Evolutionary conservation across 2,797 vertebrate species (phyloP), one percentile per base, ranked within the genome.

Genomic region (Macropus fuliginosus): DNA sequence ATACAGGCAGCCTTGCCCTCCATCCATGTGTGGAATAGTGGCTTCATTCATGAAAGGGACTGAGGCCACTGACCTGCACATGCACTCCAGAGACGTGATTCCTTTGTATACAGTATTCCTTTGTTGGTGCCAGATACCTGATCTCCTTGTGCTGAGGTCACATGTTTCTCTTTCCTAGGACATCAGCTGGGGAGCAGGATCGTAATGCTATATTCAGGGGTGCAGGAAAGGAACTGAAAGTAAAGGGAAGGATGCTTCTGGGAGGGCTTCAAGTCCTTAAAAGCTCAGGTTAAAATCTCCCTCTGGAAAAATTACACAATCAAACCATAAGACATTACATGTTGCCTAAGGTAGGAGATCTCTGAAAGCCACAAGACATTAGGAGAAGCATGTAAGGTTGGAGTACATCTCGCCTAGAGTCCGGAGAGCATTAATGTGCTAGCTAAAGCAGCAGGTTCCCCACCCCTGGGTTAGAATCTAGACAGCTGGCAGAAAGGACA

Each of bases 111-210:
- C 94, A 96, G 40, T 94, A 93, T 50, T 97, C 56, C 95, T 98
- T 98, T 96, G 91, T 97, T 95, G 94, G 96, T 28, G 74, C 66
- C 91, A 97, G 96, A 97, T 55, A 96, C 96, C 97, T 96, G 93
- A 97, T 94, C 96, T 92, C 52, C 92, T 92, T 96, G 96, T 95
- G 96, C 92, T 91, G 91, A 96, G 92, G 94, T 94, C 95, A 95
- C 91, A 91, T 97, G 46, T 95, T 92, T 97, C 31, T 40, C 97
- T 97, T 98, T 93, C 96, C 97, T 94, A 91, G 96, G 91, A 96
- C 3, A 2, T 92, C 93, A 54, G 93, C 97, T 96, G 96, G 87
- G 94, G 91, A 91, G 62, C 95, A 96, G 56, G 95, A 92, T 81
- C 94, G 50, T 55, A 29, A 81, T 74, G 56, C 81, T 18, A 55